A percentile compares a stretch with the other conserved stretches of the same genome.
These are phyloP conservation scores for Aleiodes alternator DNA, from an alignment of 2,888 invertebrate species.

Conservation along the genomic window DNA sequence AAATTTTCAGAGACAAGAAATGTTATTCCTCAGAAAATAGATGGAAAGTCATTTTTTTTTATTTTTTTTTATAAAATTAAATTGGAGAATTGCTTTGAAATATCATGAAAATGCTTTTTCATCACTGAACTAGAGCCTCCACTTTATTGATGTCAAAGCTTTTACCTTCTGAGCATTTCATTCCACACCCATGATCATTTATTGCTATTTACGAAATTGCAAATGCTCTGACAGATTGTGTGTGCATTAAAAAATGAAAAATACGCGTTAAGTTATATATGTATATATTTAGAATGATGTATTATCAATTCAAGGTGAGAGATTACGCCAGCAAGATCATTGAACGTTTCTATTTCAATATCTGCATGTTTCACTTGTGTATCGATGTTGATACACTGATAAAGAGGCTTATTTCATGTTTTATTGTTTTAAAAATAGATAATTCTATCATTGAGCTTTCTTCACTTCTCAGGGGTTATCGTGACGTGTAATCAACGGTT, in stretches of 20 bases:
- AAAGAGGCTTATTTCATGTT: conserved; percentile 3
- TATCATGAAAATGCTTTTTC: neutral
- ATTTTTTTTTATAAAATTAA: neutral
- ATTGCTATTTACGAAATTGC: neutral
- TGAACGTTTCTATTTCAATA: conserved; percentile 7
- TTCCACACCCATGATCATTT: neutral
- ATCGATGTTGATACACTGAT: conserved; percentile 8
- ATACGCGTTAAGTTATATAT: neutral
- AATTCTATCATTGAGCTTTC: neutral
- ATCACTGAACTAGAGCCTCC: conserved; percentile 3
- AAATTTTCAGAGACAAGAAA: no score
- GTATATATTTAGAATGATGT: conserved; percentile 10
- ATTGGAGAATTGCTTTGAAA: neutral
- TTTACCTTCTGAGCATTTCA: no score
- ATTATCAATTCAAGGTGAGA: conserved; percentile 37
- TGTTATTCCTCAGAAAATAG: no score
- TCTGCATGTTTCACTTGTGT: neutral
- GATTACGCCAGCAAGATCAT: conserved; percentile 33
- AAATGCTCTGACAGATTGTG: neutral
- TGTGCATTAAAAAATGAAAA: neutral
- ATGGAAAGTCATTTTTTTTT: no score
- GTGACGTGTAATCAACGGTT: conserved; percentile 4
- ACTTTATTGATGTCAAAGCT: neutral
- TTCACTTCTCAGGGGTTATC: neutral
- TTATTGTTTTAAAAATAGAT: neutral